Evolutionary conservation across 1,140 invertebrate species (phyloP).

Genomic region (Megalopta genalis): DNA sequence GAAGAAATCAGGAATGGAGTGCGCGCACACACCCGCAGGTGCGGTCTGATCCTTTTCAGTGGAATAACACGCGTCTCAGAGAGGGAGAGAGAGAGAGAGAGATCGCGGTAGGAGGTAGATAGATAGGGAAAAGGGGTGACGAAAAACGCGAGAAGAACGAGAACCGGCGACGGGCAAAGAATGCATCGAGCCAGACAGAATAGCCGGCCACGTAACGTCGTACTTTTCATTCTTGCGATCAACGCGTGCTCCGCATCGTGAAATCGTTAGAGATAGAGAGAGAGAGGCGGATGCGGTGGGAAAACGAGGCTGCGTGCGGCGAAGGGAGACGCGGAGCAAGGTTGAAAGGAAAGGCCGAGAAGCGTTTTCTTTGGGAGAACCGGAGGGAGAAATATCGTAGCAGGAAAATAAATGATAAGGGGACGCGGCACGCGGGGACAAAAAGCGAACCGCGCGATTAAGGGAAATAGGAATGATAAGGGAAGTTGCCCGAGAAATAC

Average conservation of each 20-base stretch:
- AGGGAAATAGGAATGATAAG: background rate
- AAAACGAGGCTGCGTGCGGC: background rate
- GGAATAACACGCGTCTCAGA: background rate
- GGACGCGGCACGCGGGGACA: background rate
- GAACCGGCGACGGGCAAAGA: constrained; percentile 15
- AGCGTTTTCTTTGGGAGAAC: background rate
- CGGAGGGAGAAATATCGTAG: constrained; percentile 5
- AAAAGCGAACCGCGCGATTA: background rate
- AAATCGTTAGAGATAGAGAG: too few relatives aligned
- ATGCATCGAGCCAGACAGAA: constrained; percentile 21
- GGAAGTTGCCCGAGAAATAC: background rate
- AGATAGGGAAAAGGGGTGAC: background rate
- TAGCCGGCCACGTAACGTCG: constrained; percentile 27
- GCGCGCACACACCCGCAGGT: too few relatives aligned
- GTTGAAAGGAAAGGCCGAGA: constrained; percentile 4
- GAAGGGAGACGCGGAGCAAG: background rate
- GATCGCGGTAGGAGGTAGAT: background rate
- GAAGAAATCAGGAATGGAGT: constrained; percentile 12
- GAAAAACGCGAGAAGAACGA: constrained; percentile 42
- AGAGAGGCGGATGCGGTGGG: too few relatives aligned
- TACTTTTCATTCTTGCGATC: constrained; percentile 16
- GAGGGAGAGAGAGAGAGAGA: background rate
- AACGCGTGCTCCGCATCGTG: background rate
- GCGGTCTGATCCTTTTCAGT: background rate
- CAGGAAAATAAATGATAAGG: constrained; percentile 9